Evolutionary conservation across 1,140 invertebrate genomes (phyloP), one percentile per base, ranked within the genome.

Genomic region (Drosophila elegans): DNA sequence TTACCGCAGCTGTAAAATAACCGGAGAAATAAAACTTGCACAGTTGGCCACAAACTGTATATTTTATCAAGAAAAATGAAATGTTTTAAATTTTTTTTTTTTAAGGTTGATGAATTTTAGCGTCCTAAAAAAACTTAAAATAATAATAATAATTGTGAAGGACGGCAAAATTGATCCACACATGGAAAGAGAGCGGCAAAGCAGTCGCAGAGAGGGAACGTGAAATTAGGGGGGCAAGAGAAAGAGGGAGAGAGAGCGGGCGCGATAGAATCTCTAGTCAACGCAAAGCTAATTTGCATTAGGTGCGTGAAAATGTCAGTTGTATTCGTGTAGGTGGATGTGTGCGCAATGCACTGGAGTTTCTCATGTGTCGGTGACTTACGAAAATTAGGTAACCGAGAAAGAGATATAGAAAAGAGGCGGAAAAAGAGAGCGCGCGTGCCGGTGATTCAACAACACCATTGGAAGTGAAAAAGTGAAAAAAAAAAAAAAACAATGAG

Each of bases 11-110:
- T 57, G 44, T 72, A 45, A 45, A 36, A 7, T 44, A 54, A 71
- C 52, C 72, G 83, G 75, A 86, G 84, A 83, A 83, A 83, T 86
- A 76, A 88, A 80, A 79, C 78, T 76, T 86, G 66, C 41, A 69
- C 48, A 16, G 29, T 51, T 29, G n/a, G 3, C 29, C 27, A 16
- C 12, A 51, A 34, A 6, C 7, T 16, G 0, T 34, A 32, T 32
- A 29, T 51, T 12, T n/a, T 34, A 9, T 7, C 3, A 2, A 6
- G n/a, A 32, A 32, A 32, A 5, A 10, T 21, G 3, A 16, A 42
- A 32, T 32, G 29, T 32, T 4, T 6, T 32, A 21, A 21, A 21
- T 21, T 21, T 21, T 21, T 21, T 21, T 21, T 21, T 1, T 21
- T 0, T 21, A 21, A 21, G 16, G 16, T 21, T 21, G 16, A 21